Conservation (phyloP, 2,113 vertebrate genomes). For the Dermatemys mawii region DNA sequence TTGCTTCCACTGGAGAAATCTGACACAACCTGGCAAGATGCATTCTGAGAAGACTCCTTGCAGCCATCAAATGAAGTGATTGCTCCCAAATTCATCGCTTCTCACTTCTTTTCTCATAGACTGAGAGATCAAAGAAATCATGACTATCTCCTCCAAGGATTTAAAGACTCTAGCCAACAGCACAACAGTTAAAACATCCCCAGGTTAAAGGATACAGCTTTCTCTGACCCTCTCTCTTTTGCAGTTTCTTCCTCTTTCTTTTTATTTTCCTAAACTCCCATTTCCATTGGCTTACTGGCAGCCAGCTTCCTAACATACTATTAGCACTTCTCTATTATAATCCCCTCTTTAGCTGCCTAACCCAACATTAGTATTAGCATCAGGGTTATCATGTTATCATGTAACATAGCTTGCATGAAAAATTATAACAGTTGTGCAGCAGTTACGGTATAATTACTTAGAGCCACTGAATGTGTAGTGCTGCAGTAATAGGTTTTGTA, state of each 20-base stretch:
- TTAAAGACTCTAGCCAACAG: constrained; percentile 35
- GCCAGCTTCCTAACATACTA: constrained; percentile 29
- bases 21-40: constrained; percentile 29
- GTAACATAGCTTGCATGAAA: constrained; percentile 40
- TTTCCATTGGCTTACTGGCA: constrained; percentile 34
- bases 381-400: constrained; percentile 49
- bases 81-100: constrained; percentile 47
- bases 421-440: constrained; percentile 56
- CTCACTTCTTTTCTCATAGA: constrained; percentile 55
- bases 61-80: constrained; percentile 26
- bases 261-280: constrained; percentile 15
- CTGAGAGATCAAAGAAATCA: too few species aligned
- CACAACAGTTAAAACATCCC: neutral
- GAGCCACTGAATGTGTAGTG: constrained; percentile 46
- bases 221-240: neutral
- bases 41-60: constrained; percentile 35
- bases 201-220: neutral
- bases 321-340: constrained; percentile 52
- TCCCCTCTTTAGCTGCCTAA: constrained; percentile 41
- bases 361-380: constrained; percentile 38
- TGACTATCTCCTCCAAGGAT: constrained; percentile 10
- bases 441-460: constrained; percentile 52
- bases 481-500: constrained; percentile 27
- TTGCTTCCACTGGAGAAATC: constrained; percentile 26
- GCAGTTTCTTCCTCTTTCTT: neutral